Evolutionary conservation across 2,888 invertebrate genomes (phyloP), one percentile per base, ranked within the genome.

Genomic region (Lepidocyrtinus sp.): DNA sequence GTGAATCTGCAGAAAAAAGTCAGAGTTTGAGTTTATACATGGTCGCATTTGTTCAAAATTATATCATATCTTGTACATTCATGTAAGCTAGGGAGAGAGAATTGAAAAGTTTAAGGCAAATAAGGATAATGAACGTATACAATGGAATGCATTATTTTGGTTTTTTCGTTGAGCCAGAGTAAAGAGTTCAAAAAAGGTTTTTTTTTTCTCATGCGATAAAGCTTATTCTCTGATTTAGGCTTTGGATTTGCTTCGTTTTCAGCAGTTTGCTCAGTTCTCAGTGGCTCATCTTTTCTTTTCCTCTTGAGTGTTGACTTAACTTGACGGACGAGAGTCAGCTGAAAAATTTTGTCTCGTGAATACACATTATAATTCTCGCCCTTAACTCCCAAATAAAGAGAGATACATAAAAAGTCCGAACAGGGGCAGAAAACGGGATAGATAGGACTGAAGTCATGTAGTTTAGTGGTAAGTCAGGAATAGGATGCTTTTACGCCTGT

Each of bases 291-390:
- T 24, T 64, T 2, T 22, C 64, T 61, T 1, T 22, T 1, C 22
- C 61, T 61, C 61, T 61, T 22, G 61, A n/a, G n/a, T n/a, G n/a
- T n/a, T n/a, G n/a, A n/a, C 17, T 50, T 36, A 7, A 7, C 36
- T 46, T 73, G 73, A 73, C 65, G 73, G 73, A 55, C 73, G 24
- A 55, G 64, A 73, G 65, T 73, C 73, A 73, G 73, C 73, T 73
- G 73, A 73, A 73, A 25, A 1, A 36, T 36, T 12, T 36, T 12
- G 36, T 36, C 36, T 36, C 36, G n/a, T n/a, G n/a, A n/a, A n/a
- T n/a, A n/a, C n/a, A n/a, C n/a, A n/a, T n/a, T n/a, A n/a, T n/a
- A n/a, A n/a, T n/a, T n/a, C n/a, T n/a, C n/a, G n/a, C n/a, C n/a
- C n/a, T n/a, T n/a, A n/a, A n/a, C n/a, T n/a, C n/a, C n/a, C n/a